Conservation (phyloP, 2,113 vertebrate genomes). For the Rattus norvegicus region GRCr8 NC_086022.1:162496501-162497000, state of each 20-base stretch:
- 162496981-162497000: not conserved
- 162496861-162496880: not conserved
- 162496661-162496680: not conserved
- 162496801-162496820: not conserved
- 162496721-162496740: no score
- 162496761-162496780: not conserved
- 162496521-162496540: not conserved
- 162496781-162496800: not conserved
- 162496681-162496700: no score
- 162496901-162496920: not conserved
- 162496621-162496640: not conserved
- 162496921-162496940: not conserved
- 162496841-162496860: not conserved
- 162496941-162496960: not conserved
- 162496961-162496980: not conserved
- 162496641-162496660: not conserved
- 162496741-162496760: not conserved
- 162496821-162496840: not conserved
- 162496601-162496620: not conserved
- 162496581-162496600: not conserved
- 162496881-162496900: not conserved
- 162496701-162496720: fast-evolving
- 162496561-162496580: not conserved
- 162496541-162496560: not conserved
- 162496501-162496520: not conserved